Conservation (phyloP, 2,888 invertebrate genomes). For the Rhamphomyia laevipes region DNA sequence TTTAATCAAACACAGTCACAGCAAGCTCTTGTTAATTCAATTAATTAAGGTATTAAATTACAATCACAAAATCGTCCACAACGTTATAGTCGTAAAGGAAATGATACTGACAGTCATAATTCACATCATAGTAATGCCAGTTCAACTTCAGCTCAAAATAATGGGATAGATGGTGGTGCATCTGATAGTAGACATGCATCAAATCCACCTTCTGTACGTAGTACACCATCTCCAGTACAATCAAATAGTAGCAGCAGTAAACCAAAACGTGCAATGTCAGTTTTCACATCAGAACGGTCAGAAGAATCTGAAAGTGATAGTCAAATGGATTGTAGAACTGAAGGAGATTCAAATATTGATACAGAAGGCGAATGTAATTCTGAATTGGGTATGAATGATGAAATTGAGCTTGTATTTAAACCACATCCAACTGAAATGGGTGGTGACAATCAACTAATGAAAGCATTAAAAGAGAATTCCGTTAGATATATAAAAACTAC, state of each 20-base stretch:
- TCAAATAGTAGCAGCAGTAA: conserved; percentile 58
- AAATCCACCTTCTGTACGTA: conserved; percentile 56
- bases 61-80: conserved; percentile 81
- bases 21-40: conserved; percentile 83
- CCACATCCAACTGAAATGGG: conserved; percentile 92
- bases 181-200: conserved; percentile 36
- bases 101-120: conserved; percentile 42
- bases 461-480: conserved; percentile 73
- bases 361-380: conserved; percentile 68
- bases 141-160: conserved; percentile 36
- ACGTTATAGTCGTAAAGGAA: conserved; percentile 45
- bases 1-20: conserved; percentile 89
- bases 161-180: conserved; percentile 35
- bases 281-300: conserved; percentile 54
- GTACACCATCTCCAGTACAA: conserved; percentile 61
- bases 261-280: conserved; percentile 57
- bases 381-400: conserved; percentile 69
- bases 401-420: conserved; percentile 91
- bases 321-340: conserved; percentile 53
- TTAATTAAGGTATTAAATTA: conserved; percentile 85
- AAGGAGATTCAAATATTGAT: conserved; percentile 71
- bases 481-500: conserved; percentile 92
- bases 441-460: conserved; percentile 69
- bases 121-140: conserved; percentile 37
- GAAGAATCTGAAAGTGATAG: conserved; percentile 55